Base-by-base conservation (phyloP, 2,113 vertebrate genomes). In the Centrocercus urophasianus region DNA sequence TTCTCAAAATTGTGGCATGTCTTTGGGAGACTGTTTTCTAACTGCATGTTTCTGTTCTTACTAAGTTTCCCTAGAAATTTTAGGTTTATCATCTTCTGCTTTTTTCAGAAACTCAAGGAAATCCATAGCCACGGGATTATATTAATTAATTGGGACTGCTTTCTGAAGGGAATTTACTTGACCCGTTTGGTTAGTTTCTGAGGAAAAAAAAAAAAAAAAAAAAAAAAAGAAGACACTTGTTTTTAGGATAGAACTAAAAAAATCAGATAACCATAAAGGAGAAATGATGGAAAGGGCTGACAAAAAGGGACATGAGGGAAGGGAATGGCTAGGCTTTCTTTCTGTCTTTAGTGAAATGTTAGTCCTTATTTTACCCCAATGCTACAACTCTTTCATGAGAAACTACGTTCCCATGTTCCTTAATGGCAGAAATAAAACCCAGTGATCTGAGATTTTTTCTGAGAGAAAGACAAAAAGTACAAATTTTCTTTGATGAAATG, bases 141-240 rank as follows among this genome's bases (percentile, higher is more conserved):
- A 64, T 71, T 67, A 4, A 64, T 86, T 42, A 91, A 67, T 19
- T 74, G 22, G 34, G 47, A 10, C 38, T 77, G 32, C 57, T 88
- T 86, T 94, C 86, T 81, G 65, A 60, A 72, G 86, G 83, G 88
- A 93, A 88, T 43, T 43, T 40, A 70, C 36, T 73, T 89, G 83
- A 84, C 84, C 38, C 67, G 50, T 80, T 79, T 88, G 38, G 77
- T 93, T 75, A 27, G 19, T 47, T 95, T 92, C 65, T 83, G 76
- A 72, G 22, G 20, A 70, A 66, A 30, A 0, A 1, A 6, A 28
- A 54, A n/a, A 21, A 72, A 52, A 15, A 36, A 47, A 30, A 80
- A 76, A 30, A 0, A 1, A 56, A 56, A 18, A 11, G 9, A 27
- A 54, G 25, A 54, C 25, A 54, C 27, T 54, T 54, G 52, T 54